phyloP scores from a whole-genome alignment of 2,888 invertebrate species.

The Heliconius cydno region DNA sequence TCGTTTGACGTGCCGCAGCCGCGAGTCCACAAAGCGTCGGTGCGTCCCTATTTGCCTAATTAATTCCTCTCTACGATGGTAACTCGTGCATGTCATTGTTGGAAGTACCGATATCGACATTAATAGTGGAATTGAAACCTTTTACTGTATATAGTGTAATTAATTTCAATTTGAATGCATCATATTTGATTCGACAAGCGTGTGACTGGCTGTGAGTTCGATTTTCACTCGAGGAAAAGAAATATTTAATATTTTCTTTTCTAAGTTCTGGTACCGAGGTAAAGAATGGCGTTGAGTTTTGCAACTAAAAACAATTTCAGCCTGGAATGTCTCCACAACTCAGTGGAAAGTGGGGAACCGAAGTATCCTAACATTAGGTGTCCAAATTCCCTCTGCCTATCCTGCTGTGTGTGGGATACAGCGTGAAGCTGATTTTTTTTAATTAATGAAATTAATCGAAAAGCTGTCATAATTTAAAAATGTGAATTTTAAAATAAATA shows the following conservation, averaged over 20 bases:
- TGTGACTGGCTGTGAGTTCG: not conserved
- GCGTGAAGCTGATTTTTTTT: not conserved
- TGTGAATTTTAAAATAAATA: not conserved
- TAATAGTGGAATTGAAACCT: not conserved
- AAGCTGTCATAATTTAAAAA: not conserved
- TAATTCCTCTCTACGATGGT: conserved; percentile 28
- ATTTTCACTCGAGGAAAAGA: not conserved
- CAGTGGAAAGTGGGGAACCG: not conserved
- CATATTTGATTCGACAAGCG: not conserved
- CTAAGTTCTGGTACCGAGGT: not conserved
- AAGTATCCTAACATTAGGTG: not conserved
- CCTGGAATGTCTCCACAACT: not conserved
- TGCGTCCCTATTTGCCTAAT: conserved; percentile 44
- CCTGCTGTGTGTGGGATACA: not conserved
- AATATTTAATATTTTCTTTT: not conserved
- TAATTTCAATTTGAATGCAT: not conserved
- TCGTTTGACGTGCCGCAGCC: conserved; percentile 34
- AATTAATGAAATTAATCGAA: no score
- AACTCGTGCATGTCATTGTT: conserved; percentile 20
- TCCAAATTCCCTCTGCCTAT: not conserved
- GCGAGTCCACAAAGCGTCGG: conserved; percentile 38
- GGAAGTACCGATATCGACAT: not conserved
- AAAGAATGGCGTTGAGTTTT: not conserved
- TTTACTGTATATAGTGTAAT: not conserved
- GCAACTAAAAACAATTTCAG: no score